Percentiles rank a stretch among this genome's conserved stretches.
phyloP scores from a whole-genome alignment of 2,113 vertebrate species.

The Lethenteron camtschaticum region DNA sequence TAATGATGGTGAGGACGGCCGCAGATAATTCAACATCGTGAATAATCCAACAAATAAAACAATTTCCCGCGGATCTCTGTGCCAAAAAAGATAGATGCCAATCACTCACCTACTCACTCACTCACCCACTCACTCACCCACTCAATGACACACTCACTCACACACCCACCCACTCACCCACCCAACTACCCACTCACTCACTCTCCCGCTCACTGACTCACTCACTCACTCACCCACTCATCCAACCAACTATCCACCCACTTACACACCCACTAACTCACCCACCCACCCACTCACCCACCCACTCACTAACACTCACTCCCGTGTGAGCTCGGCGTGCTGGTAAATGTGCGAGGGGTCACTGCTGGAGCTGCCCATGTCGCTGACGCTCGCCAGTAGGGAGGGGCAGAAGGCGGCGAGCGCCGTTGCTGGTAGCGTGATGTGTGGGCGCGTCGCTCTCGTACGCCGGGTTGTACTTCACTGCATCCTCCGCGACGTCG shows the following conservation, averaged over 20 bases:
- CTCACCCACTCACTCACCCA: not conserved
- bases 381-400: conserved; percentile 44
- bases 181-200: not conserved
- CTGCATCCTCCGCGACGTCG: conserved; percentile 49
- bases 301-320: conserved; percentile 20
- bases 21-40: not conserved
- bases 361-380: conserved; percentile 61
- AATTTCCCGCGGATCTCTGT: not conserved
- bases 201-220: not conserved
- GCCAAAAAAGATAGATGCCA: no score
- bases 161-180: conserved; percentile 8
- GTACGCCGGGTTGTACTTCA: conserved; percentile 66
- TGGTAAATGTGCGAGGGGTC: conserved; percentile 80
- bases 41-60: conserved; percentile 9
- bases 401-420: conserved; percentile 29
- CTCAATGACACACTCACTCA: conserved; percentile 9
- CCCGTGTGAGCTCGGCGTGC: conserved; percentile 61
- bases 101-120: no score
- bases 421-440: conserved; percentile 44
- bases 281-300: no score
- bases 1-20: not conserved
- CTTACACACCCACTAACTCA: conserved; percentile 6
- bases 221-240: conserved; percentile 8
- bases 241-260: conserved; percentile 2
- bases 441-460: conserved; percentile 42